Base-by-base conservation (phyloP, 2,113 vertebrate genomes). In the Phylloscopus whistleri region DNA sequence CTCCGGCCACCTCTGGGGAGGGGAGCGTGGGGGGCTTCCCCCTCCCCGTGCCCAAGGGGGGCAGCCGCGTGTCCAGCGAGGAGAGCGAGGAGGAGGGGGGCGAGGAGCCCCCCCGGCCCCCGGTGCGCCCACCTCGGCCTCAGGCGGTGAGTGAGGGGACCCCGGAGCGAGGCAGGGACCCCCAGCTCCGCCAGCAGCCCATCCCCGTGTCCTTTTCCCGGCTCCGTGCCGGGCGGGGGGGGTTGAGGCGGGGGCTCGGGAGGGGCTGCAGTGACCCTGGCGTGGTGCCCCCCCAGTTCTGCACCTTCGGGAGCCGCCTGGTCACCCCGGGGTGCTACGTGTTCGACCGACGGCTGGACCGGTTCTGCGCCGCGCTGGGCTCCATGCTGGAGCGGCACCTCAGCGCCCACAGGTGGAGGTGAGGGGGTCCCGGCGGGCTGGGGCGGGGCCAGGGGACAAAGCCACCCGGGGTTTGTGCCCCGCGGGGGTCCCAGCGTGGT, bases 311-410 rank as follows among this genome's bases (percentile, higher is more conserved):
- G 79, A 98, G 99, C 96, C 98, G 98, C 86, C 93, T 98, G 35
- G 95, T 99, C 51, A 98, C 98, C 88, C 98, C 98, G 0, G 98
- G 99, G 76, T 98, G 98, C 83, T 99, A 98, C 41, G 99, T 99
- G 27, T 99, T 99, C 85, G 99, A 99, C 97, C 97, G 99, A 43
- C 97, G 99, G 91, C 98, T 99, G 48, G 98, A 99, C 95, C 98
- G 98, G 80, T 98, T 99, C 97, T 98, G 99, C 96, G 98, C 98
- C 1, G 99, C 99, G 31, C 98, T 99, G 77, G 98, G 98, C 96
- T 98, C 98, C 97, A 99, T 99, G 99, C 96, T 99, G 96, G 99
- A 99, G 94, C 97, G 98, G 89, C 99, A 99, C 96, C 98, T 99
- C 96, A 99, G 98, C 58, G 97, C 98, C 2, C 99, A 99, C 96